These are phyloP conservation scores for Anastatus disparis DNA, from an alignment of 1,140 invertebrate genomes.

Conservation along the genomic window DNA sequence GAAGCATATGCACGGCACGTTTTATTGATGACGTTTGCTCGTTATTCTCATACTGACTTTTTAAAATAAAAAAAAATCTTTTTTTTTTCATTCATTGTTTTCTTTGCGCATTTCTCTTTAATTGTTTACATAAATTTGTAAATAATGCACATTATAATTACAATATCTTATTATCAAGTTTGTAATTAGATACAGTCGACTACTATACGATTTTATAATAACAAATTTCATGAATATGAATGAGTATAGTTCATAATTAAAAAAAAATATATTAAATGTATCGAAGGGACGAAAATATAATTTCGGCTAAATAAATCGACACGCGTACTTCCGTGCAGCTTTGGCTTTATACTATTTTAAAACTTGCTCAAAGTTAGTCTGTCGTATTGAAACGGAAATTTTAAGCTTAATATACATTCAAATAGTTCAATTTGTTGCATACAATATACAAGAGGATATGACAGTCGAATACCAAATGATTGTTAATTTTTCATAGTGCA, in stretches of 20 bases:
- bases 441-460: neutral
- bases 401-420: conserved; percentile 47
- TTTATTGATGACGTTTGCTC: neutral
- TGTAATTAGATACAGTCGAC: too few species aligned
- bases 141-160: too few species aligned
- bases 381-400: conserved; percentile 44
- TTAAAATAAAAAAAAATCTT: too few species aligned
- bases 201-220: too few species aligned
- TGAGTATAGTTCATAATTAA: too few species aligned
- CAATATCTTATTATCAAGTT: too few species aligned
- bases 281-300: neutral
- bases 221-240: too few species aligned
- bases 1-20: neutral
- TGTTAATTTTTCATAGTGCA: conserved; percentile 8
- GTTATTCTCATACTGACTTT: too few species aligned
- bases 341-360: conserved; percentile 48
- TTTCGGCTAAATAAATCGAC: neutral
- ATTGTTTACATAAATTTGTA: too few species aligned
- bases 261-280: too few species aligned
- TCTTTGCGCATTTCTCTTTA: too few species aligned
- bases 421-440: conserved; percentile 41
- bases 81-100: too few species aligned
- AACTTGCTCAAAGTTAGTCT: conserved; percentile 38
- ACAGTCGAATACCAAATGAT: conserved; percentile 7
- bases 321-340: conserved; percentile 22